These are phyloP conservation scores for Pyrgilauda ruficollis DNA, from an alignment of 2,113 vertebrate species.

Conservation along the genomic window DNA sequence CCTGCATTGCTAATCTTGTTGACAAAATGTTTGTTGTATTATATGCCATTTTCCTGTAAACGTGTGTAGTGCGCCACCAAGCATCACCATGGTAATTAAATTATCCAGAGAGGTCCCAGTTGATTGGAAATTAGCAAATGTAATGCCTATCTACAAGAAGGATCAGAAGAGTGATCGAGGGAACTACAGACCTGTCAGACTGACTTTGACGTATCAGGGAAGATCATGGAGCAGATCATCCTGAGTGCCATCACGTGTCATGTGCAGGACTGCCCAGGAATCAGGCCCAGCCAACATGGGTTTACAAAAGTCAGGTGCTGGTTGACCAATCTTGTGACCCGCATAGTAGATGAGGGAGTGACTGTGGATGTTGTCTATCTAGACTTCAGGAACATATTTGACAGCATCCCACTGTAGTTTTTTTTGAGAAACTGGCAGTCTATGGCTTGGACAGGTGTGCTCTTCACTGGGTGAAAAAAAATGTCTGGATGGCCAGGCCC, in stretches of 20 bases:
- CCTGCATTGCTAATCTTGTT: neutral
- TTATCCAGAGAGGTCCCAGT: neutral
- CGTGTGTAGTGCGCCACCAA: neutral
- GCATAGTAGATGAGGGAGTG: neutral
- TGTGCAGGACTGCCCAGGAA: neutral
- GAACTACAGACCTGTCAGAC: neutral
- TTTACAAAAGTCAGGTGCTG: neutral
- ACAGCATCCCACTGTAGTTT: fast-evolving
- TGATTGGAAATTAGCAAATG: neutral
- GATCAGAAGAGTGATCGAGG: neutral
- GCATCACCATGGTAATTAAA: neutral
- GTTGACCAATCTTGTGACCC: neutral
- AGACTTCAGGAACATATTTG: neutral
- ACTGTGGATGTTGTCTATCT: neutral
- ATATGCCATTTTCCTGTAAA: neutral
- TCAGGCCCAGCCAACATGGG: neutral
- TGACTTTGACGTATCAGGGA: fast-evolving
- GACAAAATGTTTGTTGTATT: neutral
- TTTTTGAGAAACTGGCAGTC: neutral
- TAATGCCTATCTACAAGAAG: neutral
- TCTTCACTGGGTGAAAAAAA: neutral
- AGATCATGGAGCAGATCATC: neutral
- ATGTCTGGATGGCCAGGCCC: neutral
- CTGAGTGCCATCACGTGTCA: fast-evolving
- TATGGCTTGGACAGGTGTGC: neutral